Evolutionary conservation across 1,140 invertebrate genomes (phyloP).

Genomic region (Zaprionus lachaisei): DNA sequence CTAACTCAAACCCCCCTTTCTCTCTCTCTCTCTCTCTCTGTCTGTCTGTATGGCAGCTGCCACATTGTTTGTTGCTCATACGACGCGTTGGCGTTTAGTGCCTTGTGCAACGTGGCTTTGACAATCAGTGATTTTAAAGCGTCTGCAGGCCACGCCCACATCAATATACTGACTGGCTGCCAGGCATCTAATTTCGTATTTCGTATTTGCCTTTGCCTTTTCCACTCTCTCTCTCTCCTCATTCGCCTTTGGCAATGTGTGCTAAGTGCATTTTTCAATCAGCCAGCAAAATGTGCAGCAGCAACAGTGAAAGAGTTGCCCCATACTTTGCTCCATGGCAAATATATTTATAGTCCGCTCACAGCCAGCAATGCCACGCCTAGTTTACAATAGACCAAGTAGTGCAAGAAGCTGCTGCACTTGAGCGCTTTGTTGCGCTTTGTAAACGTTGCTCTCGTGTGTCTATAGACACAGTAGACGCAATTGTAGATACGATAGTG

Average conservation of each 20-base stretch:
- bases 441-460: not conserved
- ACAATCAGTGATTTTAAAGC: slow-evolving; percentile 41
- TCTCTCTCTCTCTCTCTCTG: not conserved
- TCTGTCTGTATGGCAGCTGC: not conserved
- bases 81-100: slow-evolving; percentile 42
- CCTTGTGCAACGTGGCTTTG: slow-evolving; percentile 31
- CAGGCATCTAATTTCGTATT: slow-evolving; percentile 18
- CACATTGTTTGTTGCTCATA: slow-evolving; percentile 50
- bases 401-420: not conserved
- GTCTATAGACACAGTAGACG: not conserved
- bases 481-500: slow-evolving; percentile 1
- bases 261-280: slow-evolving; percentile 60
- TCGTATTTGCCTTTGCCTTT: not conserved
- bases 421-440: not conserved
- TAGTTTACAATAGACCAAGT: not conserved
- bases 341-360: slow-evolving; percentile 42
- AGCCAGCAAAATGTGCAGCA: slow-evolving; percentile 18
- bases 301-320: slow-evolving; percentile 13
- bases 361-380: not conserved
- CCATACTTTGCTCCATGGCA: slow-evolving; percentile 9
- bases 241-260: slow-evolving; percentile 6
- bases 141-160: slow-evolving; percentile 24
- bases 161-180: slow-evolving; percentile 4
- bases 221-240: no score
- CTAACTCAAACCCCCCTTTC: not conserved